A percentile compares a stretch with the other conserved stretches of the same genome.
Conservation (phyloP, 1,140 invertebrate genomes). For the Drosophila nasuta region DNA sequence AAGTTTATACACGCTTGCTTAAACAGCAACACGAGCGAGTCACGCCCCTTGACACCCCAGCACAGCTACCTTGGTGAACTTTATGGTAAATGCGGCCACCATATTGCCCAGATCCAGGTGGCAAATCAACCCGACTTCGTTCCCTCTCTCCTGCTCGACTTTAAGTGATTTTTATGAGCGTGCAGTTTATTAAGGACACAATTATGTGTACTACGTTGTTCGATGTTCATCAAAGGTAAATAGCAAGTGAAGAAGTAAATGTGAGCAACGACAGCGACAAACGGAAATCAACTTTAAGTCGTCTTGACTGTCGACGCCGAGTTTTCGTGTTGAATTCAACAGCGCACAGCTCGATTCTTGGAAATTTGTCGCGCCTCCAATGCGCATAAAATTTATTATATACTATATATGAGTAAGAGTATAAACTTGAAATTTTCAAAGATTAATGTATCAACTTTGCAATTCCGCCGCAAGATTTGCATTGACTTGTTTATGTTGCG, state of each 20-base stretch:
- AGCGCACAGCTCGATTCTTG: constrained; percentile 23
- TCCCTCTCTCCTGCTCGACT: constrained; percentile 1
- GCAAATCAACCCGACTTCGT: neutral
- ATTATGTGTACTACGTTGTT: constrained; percentile 48
- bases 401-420: neutral
- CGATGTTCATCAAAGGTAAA: constrained; percentile 7
- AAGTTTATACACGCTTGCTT: constrained; percentile 80
- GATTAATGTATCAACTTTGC: neutral
- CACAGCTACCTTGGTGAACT: constrained; percentile 5
- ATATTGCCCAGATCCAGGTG: constrained; percentile 37
- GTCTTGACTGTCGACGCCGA: neutral
- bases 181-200: constrained; percentile 66
- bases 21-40: constrained; percentile 64
- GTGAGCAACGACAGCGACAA: constrained; percentile 9
- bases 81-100: constrained; percentile 52
- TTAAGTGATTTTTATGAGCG: constrained; percentile 74
- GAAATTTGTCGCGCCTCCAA: neutral
- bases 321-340: neutral
- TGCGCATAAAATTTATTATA: neutral
- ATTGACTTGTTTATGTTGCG: neutral
- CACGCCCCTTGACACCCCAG: constrained; percentile 18
- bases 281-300: constrained; percentile 35
- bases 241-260: constrained; percentile 10
- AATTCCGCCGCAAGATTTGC: neutral
- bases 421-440: neutral